Percentiles rank a stretch among this genome's conserved stretches.
Evolutionary conservation across 2,797 vertebrate species (phyloP).

Genomic region (Spinus pinus): DNA sequence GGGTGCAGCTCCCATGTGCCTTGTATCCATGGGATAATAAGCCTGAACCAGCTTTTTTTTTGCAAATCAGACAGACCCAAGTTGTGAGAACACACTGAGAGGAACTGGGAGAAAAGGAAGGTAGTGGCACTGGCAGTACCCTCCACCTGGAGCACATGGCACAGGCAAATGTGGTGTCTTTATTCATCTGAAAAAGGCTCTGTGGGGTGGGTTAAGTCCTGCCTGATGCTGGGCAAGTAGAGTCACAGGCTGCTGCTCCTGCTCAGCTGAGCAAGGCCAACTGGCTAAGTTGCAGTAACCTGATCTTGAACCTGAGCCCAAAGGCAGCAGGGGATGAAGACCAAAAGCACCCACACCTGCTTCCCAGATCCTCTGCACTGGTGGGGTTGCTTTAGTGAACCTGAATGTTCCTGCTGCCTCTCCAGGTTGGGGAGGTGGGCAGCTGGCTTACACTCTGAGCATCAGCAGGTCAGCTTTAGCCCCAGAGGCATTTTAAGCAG

Average conservation of each 20-base stretch:
- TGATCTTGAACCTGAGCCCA: neutral
- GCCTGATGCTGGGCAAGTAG: neutral
- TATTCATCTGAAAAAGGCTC: neutral
- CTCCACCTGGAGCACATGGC: neutral
- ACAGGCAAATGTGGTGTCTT: neutral
- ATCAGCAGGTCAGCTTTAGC: neutral
- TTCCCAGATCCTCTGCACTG: rapidly evolving
- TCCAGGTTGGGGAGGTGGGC: neutral
- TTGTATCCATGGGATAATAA: neutral
- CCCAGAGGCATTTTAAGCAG: neutral
- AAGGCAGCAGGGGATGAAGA: neutral
- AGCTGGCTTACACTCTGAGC: neutral
- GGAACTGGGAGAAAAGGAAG: neutral
- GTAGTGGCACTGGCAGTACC: rapidly evolving
- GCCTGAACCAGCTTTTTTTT: neutral
- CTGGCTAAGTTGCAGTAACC: neutral
- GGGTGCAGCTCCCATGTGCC: neutral
- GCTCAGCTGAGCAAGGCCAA: neutral
- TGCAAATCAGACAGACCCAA: neutral
- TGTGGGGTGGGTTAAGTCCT: neutral
- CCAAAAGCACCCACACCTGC: rapidly evolving
- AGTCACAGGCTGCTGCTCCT: neutral
- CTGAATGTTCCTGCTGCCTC: neutral
- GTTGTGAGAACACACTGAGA: rapidly evolving
- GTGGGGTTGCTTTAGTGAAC: rapidly evolving